phyloP scores from a whole-genome alignment of 2,113 vertebrate genomes.

The Zosterops borbonicus region DNA sequence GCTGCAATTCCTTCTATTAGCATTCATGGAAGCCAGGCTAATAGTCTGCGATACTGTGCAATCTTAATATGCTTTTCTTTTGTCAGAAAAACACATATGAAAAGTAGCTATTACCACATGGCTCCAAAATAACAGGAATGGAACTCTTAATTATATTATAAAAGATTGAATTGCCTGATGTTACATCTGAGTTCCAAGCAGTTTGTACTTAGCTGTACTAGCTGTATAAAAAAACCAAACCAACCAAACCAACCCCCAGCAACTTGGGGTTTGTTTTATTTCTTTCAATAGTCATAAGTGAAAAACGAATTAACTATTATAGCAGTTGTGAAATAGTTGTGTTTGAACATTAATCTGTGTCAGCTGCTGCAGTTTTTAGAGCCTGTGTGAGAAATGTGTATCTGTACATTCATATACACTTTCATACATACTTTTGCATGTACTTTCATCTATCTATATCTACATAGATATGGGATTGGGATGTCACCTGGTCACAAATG shows the following conservation, averaged over 20 bases:
- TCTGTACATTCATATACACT: not conserved
- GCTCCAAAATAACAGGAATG: not conserved
- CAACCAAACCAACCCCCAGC: not conserved
- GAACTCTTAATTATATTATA: not conserved
- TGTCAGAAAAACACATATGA: not conserved
- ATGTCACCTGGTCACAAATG: not conserved
- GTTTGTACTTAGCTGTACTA: not conserved
- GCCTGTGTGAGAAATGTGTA: not conserved
- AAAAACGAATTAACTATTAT: not conserved
- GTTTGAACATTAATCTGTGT: not conserved
- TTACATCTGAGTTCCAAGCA: not conserved
- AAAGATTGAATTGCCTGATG: not conserved
- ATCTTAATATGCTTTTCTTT: not conserved
- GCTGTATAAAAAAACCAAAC: not conserved
- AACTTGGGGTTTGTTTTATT: not conserved
- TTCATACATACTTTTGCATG: not conserved
- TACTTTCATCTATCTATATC: not conserved
- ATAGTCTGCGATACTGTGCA: not conserved
- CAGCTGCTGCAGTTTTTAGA: not conserved
- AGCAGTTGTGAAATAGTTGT: not conserved
- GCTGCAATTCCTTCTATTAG: not conserved
- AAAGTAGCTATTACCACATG: not conserved
- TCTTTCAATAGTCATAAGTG: not conserved
- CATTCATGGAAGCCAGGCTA: not conserved
- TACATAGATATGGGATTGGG: not conserved